A percentile compares a stretch with the other conserved stretches of the same genome.
phyloP scores from a whole-genome alignment of 2,888 invertebrate genomes.

The Sialis fuliginosa region DNA sequence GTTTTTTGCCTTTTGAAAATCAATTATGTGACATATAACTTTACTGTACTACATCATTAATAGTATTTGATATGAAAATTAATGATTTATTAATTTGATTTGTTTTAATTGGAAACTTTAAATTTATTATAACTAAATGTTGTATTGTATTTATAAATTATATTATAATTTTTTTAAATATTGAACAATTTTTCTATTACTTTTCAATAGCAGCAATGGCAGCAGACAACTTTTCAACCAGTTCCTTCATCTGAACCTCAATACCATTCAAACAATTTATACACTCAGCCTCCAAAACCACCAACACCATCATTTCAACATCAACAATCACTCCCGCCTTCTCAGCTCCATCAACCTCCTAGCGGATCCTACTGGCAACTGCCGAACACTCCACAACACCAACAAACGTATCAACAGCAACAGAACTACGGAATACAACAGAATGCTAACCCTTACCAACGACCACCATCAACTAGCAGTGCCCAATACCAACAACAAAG shows the following conservation, averaged over 20 bases:
- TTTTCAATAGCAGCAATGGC: slow-evolving; percentile 26
- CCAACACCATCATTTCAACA: slow-evolving; percentile 15
- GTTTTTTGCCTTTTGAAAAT: no score
- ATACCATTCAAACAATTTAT: slow-evolving; percentile 23
- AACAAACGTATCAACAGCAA: slow-evolving; percentile 6
- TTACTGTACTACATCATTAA: no score
- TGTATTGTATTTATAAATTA: no score
- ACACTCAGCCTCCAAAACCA: slow-evolving; percentile 19
- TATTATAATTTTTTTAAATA: no score
- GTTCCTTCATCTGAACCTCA: slow-evolving; percentile 11
- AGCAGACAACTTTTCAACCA: slow-evolving; percentile 14
- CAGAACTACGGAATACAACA: slow-evolving; percentile 1
- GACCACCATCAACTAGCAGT: slow-evolving; percentile 8
- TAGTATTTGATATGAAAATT: no score
- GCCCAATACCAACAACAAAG: slow-evolving; percentile 16
- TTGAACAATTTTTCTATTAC: background rate
- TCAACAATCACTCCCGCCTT: slow-evolving; percentile 14
- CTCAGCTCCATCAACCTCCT: slow-evolving; percentile 6
- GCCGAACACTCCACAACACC: slow-evolving; percentile 23
- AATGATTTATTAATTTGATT: no score
- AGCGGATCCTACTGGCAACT: slow-evolving; percentile 21
- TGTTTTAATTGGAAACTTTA: no score
- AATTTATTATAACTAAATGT: no score
- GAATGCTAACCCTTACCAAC: slow-evolving; percentile 1
- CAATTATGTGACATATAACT: no score